These are phyloP conservation scores for Oceanodroma tethys DNA, from an alignment of 2,113 vertebrate genomes.

Conservation along the genomic window DNA sequence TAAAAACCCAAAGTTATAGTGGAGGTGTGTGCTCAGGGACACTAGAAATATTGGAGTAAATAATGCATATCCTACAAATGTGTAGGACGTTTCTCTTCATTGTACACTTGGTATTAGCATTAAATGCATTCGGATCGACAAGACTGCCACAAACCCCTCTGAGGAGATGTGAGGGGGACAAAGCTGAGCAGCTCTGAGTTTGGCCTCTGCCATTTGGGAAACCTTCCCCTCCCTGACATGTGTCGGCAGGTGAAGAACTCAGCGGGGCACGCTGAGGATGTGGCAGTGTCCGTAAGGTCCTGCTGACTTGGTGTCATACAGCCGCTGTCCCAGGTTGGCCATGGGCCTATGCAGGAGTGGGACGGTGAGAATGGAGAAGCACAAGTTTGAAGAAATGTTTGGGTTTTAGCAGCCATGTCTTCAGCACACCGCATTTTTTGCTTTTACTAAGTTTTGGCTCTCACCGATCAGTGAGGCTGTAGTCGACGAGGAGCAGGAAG, in stretches of 20 bases:
- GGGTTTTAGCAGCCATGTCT: background rate
- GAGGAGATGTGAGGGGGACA: background rate
- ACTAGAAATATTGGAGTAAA: background rate
- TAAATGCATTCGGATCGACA: background rate
- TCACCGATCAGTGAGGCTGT: background rate
- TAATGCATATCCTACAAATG: background rate
- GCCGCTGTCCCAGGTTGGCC: background rate
- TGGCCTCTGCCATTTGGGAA: background rate
- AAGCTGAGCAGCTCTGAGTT: background rate
- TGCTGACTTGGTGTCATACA: background rate
- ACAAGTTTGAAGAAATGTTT: background rate
- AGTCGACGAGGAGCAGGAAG: background rate
- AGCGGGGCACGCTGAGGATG: fast-evolving
- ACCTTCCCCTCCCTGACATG: background rate
- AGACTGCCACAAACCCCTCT: background rate
- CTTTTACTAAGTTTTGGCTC: background rate
- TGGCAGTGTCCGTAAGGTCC: background rate
- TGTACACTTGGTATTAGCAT: background rate
- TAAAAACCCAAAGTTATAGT: background rate
- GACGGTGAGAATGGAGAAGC: background rate
- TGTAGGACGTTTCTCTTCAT: background rate
- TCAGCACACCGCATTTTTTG: background rate
- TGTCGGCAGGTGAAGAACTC: background rate
- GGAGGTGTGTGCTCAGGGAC: background rate
- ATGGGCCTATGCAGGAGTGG: fast-evolving